phyloP scores from a whole-genome alignment of 2,888 invertebrate genomes.

The Orchesella flavescens region DNA sequence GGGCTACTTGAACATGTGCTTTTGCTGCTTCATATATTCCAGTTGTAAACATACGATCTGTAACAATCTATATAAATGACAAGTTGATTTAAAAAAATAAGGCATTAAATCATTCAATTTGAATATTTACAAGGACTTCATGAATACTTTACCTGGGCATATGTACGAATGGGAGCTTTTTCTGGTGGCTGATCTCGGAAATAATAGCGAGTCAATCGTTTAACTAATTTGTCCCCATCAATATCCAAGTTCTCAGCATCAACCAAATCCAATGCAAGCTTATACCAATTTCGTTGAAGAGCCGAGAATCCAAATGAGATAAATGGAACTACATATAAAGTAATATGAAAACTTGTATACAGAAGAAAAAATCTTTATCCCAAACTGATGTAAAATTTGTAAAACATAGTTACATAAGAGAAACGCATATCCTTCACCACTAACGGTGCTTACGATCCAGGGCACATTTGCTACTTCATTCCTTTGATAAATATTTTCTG shows the following conservation, averaged over 20 bases:
- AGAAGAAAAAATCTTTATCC: too few relatives aligned
- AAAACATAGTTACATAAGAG: conserved; percentile 49
- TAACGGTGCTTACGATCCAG: conserved; percentile 52
- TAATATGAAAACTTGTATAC: background rate
- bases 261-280: conserved; percentile 55
- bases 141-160: conserved; percentile 40
- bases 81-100: background rate
- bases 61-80: conserved; percentile 58
- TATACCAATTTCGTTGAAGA: conserved; percentile 59
- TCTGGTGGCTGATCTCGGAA: conserved; percentile 51
- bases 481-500: conserved; percentile 52
- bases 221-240: conserved; percentile 40
- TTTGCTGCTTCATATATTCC: conserved; percentile 64
- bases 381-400: background rate
- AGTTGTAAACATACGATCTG: conserved; percentile 62
- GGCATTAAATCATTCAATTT: background rate
- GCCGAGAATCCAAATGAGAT: conserved; percentile 14
- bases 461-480: conserved; percentile 58
- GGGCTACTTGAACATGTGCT: conserved; percentile 66
- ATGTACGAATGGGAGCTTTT: conserved; percentile 39
- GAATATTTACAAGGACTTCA: background rate
- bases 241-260: conserved; percentile 56
- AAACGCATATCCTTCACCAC: conserved; percentile 60
- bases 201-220: conserved; percentile 58
- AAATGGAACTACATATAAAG: conserved; percentile 41